Conservation (phyloP, 2,888 invertebrate species). For the Hoplodrina blanda region DNA sequence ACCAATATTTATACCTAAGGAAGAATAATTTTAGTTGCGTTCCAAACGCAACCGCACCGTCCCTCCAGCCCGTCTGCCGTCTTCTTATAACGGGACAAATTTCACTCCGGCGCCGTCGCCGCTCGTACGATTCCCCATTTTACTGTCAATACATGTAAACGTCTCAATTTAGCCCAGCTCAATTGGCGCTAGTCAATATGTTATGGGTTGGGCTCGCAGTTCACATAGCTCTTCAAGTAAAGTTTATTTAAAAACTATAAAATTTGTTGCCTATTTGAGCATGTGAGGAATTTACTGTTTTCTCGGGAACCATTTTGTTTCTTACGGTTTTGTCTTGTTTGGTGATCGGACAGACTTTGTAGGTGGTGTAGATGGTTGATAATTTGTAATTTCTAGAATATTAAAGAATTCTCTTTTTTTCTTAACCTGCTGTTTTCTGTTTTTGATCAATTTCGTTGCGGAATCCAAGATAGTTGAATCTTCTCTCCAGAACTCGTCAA, state of each 20-base stretch:
- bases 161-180: constrained; percentile 83
- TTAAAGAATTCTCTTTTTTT: not conserved
- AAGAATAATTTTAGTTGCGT: not conserved
- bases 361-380: too few relatives aligned
- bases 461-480: too few relatives aligned
- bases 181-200: constrained; percentile 64
- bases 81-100: constrained; percentile 79
- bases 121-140: constrained; percentile 80
- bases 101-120: constrained; percentile 82
- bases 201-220: constrained; percentile 62
- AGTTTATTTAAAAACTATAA: constrained; percentile 60
- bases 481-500: too few relatives aligned
- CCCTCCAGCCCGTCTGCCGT: constrained; percentile 65
- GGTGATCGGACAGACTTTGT: not conserved
- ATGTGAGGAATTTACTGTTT: constrained; percentile 39
- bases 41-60: constrained; percentile 48
- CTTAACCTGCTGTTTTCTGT: too few relatives aligned
- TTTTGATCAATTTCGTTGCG: too few relatives aligned
- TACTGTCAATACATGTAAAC: constrained; percentile 87
- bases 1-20: too few relatives aligned
- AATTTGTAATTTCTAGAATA: not conserved
- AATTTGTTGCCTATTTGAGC: constrained; percentile 43
- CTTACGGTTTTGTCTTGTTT: constrained; percentile 15
- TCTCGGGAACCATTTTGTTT: constrained; percentile 25
- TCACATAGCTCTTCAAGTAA: constrained; percentile 52